phyloP scores from a whole-genome alignment of 1,140 invertebrate genomes.

The Galleria mellonella region DNA sequence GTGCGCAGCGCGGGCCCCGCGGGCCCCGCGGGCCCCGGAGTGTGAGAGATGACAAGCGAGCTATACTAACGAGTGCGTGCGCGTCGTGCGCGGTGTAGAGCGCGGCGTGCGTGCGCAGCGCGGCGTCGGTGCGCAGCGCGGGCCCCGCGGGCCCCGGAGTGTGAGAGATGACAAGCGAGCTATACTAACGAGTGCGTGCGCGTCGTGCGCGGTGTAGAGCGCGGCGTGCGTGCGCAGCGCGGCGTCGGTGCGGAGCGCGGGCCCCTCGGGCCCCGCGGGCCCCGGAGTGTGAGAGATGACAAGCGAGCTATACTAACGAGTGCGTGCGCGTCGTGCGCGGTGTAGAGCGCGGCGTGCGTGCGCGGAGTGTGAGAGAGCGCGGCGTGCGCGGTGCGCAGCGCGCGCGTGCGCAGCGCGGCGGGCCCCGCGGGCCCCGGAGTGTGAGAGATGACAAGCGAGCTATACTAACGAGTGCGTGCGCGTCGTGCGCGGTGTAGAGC shows the following conservation, averaged over 20 bases:
- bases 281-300: too few relatives aligned
- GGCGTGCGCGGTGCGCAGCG: slow-evolving; percentile 33
- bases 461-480: slow-evolving; percentile 34
- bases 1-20: slow-evolving; percentile 31
- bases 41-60: neutral
- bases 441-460: neutral
- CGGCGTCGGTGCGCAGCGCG: slow-evolving; percentile 38
- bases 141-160: too few relatives aligned
- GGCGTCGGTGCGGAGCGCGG: slow-evolving; percentile 35
- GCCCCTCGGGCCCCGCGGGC: slow-evolving; percentile 18
- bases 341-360: slow-evolving; percentile 34
- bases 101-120: slow-evolving; percentile 32
- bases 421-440: too few relatives aligned
- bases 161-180: too few relatives aligned
- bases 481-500: slow-evolving; percentile 25
- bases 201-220: slow-evolving; percentile 37
- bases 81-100: slow-evolving; percentile 39
- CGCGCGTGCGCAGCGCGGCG: slow-evolving; percentile 34
- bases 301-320: slow-evolving; percentile 25
- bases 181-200: slow-evolving; percentile 34
- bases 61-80: slow-evolving; percentile 31
- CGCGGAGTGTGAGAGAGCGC: too few relatives aligned
- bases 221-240: slow-evolving; percentile 28
- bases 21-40: too few relatives aligned
- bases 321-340: slow-evolving; percentile 30